A percentile compares a stretch with the other conserved stretches of the same genome.
Evolutionary conservation across 2,797 vertebrate genomes (phyloP).

Genomic region (Oryzias dopingdopingensis): DNA sequence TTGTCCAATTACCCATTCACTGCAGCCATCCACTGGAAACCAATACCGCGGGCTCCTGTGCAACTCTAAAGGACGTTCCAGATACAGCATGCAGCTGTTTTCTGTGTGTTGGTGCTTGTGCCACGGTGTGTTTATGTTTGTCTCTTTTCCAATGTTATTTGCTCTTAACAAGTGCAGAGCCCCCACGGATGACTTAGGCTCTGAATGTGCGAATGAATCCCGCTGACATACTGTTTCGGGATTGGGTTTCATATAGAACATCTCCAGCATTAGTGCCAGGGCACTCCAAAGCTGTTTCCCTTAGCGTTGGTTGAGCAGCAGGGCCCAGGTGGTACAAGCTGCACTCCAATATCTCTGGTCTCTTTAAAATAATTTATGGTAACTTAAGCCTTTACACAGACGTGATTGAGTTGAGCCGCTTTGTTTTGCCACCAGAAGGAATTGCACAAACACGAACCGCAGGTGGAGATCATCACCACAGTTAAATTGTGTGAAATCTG

Average conservation of each 20-base stretch:
- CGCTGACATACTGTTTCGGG: conserved; percentile 44
- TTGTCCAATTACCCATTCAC: conserved; percentile 62
- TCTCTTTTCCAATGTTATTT: conserved; percentile 36
- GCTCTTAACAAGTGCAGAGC: conserved; percentile 48
- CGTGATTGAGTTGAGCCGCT: conserved; percentile 29
- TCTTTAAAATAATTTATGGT: conserved; percentile 45
- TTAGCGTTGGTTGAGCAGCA: conserved; percentile 33
- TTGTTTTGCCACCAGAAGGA: conserved; percentile 40
- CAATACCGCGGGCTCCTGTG: conserved; percentile 54
- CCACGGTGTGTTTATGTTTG: conserved; percentile 7
- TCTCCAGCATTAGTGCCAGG: conserved; percentile 30
- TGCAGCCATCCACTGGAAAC: conserved; percentile 57
- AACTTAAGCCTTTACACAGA: conserved; percentile 50
- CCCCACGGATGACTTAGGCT: conserved; percentile 37
- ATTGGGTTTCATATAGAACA: conserved; percentile 47
- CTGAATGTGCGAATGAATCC: conserved; percentile 40
- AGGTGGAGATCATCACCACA: conserved; percentile 20
- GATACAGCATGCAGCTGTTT: conserved; percentile 55
- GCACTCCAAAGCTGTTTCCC: conserved; percentile 42
- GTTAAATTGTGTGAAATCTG: background rate
- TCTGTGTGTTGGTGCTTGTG: conserved; percentile 25
- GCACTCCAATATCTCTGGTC: conserved; percentile 46
- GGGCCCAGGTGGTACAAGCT: conserved; percentile 59
- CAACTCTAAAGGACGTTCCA: conserved; percentile 53
- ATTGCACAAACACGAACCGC: conserved; percentile 31